Base-by-base conservation (phyloP, 2,888 invertebrate species). In the Lampropteryx suffumata region DNA sequence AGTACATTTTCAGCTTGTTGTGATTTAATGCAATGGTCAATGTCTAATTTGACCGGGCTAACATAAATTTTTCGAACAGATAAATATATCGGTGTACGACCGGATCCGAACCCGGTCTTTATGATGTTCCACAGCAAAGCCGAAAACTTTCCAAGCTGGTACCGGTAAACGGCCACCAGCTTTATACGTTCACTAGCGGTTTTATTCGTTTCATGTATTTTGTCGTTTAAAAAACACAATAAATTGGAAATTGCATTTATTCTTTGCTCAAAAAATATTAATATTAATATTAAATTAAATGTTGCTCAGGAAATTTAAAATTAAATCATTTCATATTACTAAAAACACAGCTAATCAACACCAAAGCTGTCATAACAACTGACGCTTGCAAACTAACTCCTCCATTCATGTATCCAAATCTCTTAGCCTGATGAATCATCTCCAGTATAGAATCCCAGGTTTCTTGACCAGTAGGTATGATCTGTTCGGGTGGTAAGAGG, bases 401-500 rank as follows among this genome's bases (percentile, higher is more conserved):
- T 9, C 35, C 33, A 33, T 33, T 57, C 52, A 81, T 64, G 29
- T 37, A 69, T 64, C 74, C 77, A 26, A 72, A 76, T 54, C 78
- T 69, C 29, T 59, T 74, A 0, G 73, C 81, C 35, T 81, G 80
- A n/a, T 73, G 53, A 17, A 89, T 71, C 0, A 90, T 64, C 3
- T 82, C 82, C 1, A 89, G 21, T 0, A 90, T 45, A 0, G 91
- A 89, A 60, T 91, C 92, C 66, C 91, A 76, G 0, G 90, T 88
- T 72, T 93, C 92, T 44, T 79, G 58, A 11, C 81, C 85, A 5
- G 86, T 90, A 0, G 91, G 91, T 24, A 91, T 76, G 48, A 94
- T 94, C 67, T 92, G 87, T 0, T 85, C 79, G 0, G 90, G 64
- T 0, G 94, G 94, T 1, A 94, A 78, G 0, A 92, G 47, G 61